phyloP scores from a whole-genome alignment of 1,140 invertebrate species.

The Manduca sexta region DNA sequence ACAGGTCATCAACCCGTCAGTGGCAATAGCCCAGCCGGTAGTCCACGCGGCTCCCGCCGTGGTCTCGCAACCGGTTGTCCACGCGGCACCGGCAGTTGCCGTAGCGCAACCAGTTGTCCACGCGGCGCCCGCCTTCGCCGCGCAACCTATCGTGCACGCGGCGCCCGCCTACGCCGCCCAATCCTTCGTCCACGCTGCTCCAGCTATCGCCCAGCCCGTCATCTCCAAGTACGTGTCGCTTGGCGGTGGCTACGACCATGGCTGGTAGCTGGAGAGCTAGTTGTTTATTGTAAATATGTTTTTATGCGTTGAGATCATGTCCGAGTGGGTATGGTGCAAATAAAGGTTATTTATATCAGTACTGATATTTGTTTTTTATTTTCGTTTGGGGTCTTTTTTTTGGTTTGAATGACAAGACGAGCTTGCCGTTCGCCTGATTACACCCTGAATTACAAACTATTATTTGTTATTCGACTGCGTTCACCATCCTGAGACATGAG shows the following conservation, averaged over 20 bases:
- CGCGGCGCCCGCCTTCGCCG: constrained; percentile 7
- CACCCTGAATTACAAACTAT: too few species aligned
- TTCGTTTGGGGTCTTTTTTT: not conserved
- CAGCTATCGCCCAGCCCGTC: constrained; percentile 28
- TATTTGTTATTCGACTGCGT: too few species aligned
- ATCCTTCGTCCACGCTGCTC: constrained; percentile 34
- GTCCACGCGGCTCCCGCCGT: constrained; percentile 36
- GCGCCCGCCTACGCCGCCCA: constrained; percentile 19
- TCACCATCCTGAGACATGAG: too few species aligned
- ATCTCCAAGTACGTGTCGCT: constrained; percentile 32
- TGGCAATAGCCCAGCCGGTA: constrained; percentile 26
- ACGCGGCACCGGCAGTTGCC: constrained; percentile 20
- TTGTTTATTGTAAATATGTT: constrained; percentile 32
- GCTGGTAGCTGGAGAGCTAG: constrained; percentile 39
- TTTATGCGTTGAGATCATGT: constrained; percentile 56
- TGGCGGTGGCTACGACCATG: constrained; percentile 42
- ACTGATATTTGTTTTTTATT: constrained; percentile 10
- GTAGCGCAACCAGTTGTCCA: constrained; percentile 6
- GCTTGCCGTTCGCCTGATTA: too few species aligned
- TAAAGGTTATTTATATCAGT: constrained; percentile 39
- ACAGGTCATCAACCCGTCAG: constrained; percentile 43
- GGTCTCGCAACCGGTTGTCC: constrained; percentile 12
- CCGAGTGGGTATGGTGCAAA: constrained; percentile 31
- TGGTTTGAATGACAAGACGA: too few species aligned
- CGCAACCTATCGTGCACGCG: constrained; percentile 21